phyloP scores from a whole-genome alignment of 2,113 vertebrate species.

The Macquaria ambigua region DNA sequence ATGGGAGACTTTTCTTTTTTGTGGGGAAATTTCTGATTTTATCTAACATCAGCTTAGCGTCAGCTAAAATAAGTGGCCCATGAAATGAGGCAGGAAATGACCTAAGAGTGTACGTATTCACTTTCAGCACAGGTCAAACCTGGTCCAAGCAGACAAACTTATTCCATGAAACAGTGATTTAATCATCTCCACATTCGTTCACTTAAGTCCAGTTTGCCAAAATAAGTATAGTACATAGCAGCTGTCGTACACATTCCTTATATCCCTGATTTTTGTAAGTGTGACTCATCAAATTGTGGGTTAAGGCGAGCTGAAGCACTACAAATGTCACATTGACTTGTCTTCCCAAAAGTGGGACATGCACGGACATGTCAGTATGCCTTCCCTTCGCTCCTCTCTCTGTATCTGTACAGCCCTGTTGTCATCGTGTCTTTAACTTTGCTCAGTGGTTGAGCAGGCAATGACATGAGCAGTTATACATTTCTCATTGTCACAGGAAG shows the following conservation, averaged over 20 bases:
- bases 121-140: slow-evolving; percentile 55
- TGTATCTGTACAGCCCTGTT: slow-evolving; percentile 41
- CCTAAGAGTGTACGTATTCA: slow-evolving; percentile 47
- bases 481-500: slow-evolving; percentile 61
- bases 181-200: slow-evolving; percentile 45
- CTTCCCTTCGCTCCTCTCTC: slow-evolving; percentile 16
- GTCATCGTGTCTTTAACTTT: slow-evolving; percentile 54
- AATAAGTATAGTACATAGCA: slow-evolving; percentile 32
- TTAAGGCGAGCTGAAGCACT: slow-evolving; percentile 20
- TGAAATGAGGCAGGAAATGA: slow-evolving; percentile 73
- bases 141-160: slow-evolving; percentile 15
- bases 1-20: slow-evolving; percentile 24
- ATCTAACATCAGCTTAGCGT: slow-evolving; percentile 53
- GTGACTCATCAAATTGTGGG: slow-evolving; percentile 60
- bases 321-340: slow-evolving; percentile 48
- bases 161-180: slow-evolving; percentile 44
- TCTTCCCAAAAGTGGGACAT: slow-evolving; percentile 47
- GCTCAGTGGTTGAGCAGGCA: slow-evolving; percentile 39
- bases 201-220: slow-evolving; percentile 11
- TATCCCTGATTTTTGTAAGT: slow-evolving; percentile 19
- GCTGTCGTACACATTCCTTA: slow-evolving; percentile 17
- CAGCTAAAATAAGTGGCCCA: slow-evolving; percentile 56
- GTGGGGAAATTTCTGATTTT: slow-evolving; percentile 46
- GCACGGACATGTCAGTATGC: slow-evolving; percentile 44
- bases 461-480: slow-evolving; percentile 26